Evolutionary conservation across 2,113 vertebrate genomes (phyloP).

Genomic region (Haemorhous mexicanus): DNA sequence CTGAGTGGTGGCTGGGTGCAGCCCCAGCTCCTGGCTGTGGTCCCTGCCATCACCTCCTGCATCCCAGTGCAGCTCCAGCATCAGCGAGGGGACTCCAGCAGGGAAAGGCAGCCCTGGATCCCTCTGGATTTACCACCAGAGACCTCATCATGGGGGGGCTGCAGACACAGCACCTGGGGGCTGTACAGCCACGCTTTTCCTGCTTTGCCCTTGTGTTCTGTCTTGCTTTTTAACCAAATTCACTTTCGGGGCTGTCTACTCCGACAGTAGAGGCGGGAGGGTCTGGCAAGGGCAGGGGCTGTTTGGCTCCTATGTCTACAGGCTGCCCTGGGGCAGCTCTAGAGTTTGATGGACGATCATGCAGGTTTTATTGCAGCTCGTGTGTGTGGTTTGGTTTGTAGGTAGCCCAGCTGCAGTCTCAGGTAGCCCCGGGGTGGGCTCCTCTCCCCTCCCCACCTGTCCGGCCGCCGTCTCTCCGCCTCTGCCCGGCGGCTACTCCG

Average conservation of each 20-base stretch:
- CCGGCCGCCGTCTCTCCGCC: rapidly evolving
- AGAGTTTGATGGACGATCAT: conserved; percentile 48
- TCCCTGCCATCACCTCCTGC: background rate
- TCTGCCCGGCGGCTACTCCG: conserved; percentile 56
- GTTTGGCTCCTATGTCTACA: conserved; percentile 31
- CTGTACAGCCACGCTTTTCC: background rate
- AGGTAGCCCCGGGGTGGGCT: background rate
- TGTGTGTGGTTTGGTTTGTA: background rate
- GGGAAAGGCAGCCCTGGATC: background rate
- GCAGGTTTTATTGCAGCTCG: conserved; percentile 64
- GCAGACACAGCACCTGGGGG: background rate
- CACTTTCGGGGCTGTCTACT: background rate
- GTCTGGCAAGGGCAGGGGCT: background rate
- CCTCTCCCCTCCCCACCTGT: background rate
- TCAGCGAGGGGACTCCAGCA: rapidly evolving
- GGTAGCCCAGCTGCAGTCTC: conserved; percentile 9
- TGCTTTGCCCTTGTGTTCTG: background rate
- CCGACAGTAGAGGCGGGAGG: background rate
- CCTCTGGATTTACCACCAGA: background rate
- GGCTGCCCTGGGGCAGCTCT: conserved; percentile 32
- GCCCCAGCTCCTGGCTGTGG: background rate
- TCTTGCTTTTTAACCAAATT: background rate
- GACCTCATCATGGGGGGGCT: background rate
- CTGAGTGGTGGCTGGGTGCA: background rate
- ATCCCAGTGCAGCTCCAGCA: background rate